Evolutionary conservation across 2,797 vertebrate genomes (phyloP).

Genomic region (Meda fulgida): DNA sequence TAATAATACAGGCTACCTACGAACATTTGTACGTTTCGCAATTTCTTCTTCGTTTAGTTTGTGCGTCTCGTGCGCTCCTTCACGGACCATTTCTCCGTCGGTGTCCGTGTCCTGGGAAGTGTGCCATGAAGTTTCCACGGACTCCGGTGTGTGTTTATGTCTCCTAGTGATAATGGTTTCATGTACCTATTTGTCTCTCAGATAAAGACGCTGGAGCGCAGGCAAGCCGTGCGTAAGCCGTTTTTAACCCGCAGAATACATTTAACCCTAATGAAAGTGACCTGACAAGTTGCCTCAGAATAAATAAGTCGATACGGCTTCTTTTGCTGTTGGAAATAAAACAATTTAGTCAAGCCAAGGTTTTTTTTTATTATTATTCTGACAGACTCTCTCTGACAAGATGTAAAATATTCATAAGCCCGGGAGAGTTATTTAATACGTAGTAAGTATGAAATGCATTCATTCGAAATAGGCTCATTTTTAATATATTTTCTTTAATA

Average conservation of each 20-base stretch:
- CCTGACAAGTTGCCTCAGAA: neutral
- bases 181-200: neutral
- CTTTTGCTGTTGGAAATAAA: neutral
- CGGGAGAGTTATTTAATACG: too few relatives aligned
- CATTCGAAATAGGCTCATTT: neutral
- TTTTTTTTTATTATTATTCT: neutral
- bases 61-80: neutral
- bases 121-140: constrained; percentile 31
- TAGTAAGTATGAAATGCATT: neutral
- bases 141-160: constrained; percentile 1
- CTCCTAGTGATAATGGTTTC: neutral
- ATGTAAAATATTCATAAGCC: neutral
- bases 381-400: neutral
- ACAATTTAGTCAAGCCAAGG: neutral
- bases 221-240: constrained; percentile 8
- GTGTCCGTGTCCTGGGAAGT: neutral
- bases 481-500: neutral
- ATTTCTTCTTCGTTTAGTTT: neutral
- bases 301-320: neutral
- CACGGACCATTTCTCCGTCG: neutral
- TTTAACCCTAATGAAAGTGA: neutral
- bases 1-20: neutral
- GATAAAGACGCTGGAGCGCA: neutral
- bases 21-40: neutral
- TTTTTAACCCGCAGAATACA: neutral